Conservation (phyloP, 2,113 vertebrate genomes). For the Pseudonaja textilis region DNA sequence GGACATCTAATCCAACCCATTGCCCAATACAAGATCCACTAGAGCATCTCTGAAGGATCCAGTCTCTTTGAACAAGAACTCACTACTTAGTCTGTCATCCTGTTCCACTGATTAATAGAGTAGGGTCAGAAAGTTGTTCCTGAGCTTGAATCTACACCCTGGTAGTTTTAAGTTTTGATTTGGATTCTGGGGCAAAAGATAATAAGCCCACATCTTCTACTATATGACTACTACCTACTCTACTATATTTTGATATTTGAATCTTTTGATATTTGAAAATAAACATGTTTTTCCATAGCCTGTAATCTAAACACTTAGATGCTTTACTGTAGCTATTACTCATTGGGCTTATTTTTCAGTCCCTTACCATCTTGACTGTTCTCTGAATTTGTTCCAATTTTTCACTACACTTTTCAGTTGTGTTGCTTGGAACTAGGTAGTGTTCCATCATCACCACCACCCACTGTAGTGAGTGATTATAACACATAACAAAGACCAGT, state of each 20-base stretch:
- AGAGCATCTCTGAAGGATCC: not conserved
- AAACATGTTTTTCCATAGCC: not conserved
- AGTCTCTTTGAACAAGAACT: not conserved
- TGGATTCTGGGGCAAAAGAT: not conserved
- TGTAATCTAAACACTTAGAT: not conserved
- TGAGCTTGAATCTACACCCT: not conserved
- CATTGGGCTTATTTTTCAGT: not conserved
- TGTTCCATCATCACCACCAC: not conserved
- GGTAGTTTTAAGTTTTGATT: not conserved
- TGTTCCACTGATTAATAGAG: not conserved
- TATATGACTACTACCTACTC: too few relatives aligned
- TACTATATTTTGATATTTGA: not conserved
- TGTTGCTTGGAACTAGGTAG: not conserved
- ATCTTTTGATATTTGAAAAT: not conserved
- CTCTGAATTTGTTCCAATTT: not conserved
- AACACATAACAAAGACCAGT: not conserved
- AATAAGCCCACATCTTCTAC: not conserved
- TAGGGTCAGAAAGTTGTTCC: not conserved
- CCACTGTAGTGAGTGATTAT: not conserved
- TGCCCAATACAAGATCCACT: not conserved
- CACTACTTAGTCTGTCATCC: not conserved
- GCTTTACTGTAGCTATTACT: not conserved
- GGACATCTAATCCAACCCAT: not conserved
- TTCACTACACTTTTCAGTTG: not conserved
- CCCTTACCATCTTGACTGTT: not conserved